phyloP scores from a whole-genome alignment of 2,113 vertebrate genomes.

The Stigmatopora nigra region DNA sequence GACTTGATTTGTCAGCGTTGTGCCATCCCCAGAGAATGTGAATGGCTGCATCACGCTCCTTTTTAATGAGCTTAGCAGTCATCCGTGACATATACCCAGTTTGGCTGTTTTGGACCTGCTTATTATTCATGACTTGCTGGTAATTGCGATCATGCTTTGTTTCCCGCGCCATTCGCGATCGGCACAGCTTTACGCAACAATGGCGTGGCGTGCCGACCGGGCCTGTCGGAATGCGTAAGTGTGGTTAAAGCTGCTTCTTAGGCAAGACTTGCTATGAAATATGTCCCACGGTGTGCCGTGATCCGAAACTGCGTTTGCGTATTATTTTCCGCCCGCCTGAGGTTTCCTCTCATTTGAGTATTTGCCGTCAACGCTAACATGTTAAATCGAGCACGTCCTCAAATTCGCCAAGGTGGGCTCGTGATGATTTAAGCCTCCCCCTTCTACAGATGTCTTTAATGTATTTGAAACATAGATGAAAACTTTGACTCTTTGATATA shows the following conservation, averaged over 20 bases:
- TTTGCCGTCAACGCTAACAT: not conserved
- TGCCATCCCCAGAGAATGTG: constrained; percentile 31
- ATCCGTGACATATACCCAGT: constrained; percentile 39
- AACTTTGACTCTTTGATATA: not conserved
- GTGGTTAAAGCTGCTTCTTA: not conserved
- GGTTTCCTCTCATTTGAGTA: not conserved
- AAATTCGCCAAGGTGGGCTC: constrained; percentile 29
- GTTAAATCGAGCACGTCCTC: too few relatives aligned
- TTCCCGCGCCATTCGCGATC: constrained; percentile 22
- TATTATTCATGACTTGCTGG: constrained; percentile 60
- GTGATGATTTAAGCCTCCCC: constrained; percentile 24
- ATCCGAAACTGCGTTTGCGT: not conserved
- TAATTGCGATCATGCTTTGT: constrained; percentile 50
- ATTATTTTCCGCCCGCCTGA: not conserved
- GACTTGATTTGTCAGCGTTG: constrained; percentile 20
- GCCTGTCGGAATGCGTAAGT: constrained; percentile 6
- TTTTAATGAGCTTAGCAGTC: constrained; percentile 65
- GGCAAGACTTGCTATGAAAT: constrained; percentile 4
- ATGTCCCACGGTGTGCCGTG: not conserved
- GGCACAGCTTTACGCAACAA: constrained; percentile 16
- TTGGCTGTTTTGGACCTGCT: constrained; percentile 44
- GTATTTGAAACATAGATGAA: constrained; percentile 27
- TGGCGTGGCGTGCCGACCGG: not conserved
- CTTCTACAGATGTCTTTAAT: constrained; percentile 45
- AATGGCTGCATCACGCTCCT: constrained; percentile 34